Base-by-base conservation (phyloP, 2,797 vertebrate genomes). In the Melanogrammus aeglefinus region DNA sequence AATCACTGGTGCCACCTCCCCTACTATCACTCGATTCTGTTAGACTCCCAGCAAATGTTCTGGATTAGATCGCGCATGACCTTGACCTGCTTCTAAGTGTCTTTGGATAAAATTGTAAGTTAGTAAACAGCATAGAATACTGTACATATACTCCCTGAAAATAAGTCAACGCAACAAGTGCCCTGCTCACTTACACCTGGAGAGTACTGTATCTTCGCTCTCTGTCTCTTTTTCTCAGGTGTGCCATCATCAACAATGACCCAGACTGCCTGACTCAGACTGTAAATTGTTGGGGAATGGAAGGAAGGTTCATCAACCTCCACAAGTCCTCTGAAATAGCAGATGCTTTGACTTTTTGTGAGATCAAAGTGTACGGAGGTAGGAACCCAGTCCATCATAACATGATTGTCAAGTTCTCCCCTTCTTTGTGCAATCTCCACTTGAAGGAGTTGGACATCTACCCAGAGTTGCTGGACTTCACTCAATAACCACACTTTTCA, bases 231-330 rank as follows among this genome's bases (percentile, higher is more conserved):
- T n/a, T 8, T 39, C 33, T 12, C 51, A 84, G 83, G 21, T 82
- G 80, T 80, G 66, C 78, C 14, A 51, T 47, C 36, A 72, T 72
- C 76, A 18, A 29, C 16, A 36, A 80, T 21, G 1, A 3, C 18
- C 16, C 47, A 57, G 2, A 80, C 13, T 10, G 57, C 21, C 3
- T 4, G 1, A 72, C 78, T 10, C 38, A 36, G 9, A 77, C 72
- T 33, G 76, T 75, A 75, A 35, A 74, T 21, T 86, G 84, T 47
- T 12, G 73, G 6, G 81, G 73, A 41, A 80, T 85, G 80, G 47
- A 72, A 66, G 85, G 85, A 12, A 80, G 75, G 6, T 87, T 72
- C 14, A 14, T 87, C 24, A 87, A 41, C 31, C 24, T 85, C 9
- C 16, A 18, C 47, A 57, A 44, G 66, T 36, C 39, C 83, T 35